Evolutionary conservation across 2,888 invertebrate genomes (phyloP).

Genomic region (Cantharis rustica): DNA sequence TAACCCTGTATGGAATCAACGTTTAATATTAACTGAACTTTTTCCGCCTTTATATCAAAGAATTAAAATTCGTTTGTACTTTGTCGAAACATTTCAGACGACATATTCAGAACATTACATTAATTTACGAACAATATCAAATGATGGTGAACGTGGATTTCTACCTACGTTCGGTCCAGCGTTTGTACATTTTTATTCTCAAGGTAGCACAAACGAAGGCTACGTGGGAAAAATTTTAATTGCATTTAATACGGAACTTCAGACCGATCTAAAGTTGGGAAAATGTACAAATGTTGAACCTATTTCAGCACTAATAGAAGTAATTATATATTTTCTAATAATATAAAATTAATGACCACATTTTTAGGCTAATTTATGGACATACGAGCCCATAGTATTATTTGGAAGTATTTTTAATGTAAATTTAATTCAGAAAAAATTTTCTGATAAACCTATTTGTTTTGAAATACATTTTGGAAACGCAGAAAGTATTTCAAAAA

Average conservation of each 20-base stretch:
- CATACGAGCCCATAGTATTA: slow-evolving; percentile 66
- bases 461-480: slow-evolving; percentile 73
- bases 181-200: slow-evolving; percentile 75
- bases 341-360: not conserved
- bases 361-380: slow-evolving; percentile 52
- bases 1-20: slow-evolving; percentile 76
- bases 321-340: slow-evolving; percentile 6
- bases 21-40: slow-evolving; percentile 76
- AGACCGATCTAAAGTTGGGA: slow-evolving; percentile 58
- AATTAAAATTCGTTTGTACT: slow-evolving; percentile 65
- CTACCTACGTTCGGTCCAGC: slow-evolving; percentile 84
- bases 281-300: slow-evolving; percentile 39
- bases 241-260: slow-evolving; percentile 71
- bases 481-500: slow-evolving; percentile 54
- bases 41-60: slow-evolving; percentile 81
- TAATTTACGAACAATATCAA: slow-evolving; percentile 63
- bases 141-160: slow-evolving; percentile 69
- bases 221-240: slow-evolving; percentile 76
- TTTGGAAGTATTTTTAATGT: slow-evolving; percentile 69
- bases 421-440: slow-evolving; percentile 67
- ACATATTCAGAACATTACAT: slow-evolving; percentile 62
- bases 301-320: slow-evolving; percentile 47
- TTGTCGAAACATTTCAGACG: slow-evolving; percentile 33
- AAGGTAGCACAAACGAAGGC: slow-evolving; percentile 62
- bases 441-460: slow-evolving; percentile 61